Evolutionary conservation across 2,888 invertebrate species (phyloP).

Genomic region (Sturmia bella): DNA sequence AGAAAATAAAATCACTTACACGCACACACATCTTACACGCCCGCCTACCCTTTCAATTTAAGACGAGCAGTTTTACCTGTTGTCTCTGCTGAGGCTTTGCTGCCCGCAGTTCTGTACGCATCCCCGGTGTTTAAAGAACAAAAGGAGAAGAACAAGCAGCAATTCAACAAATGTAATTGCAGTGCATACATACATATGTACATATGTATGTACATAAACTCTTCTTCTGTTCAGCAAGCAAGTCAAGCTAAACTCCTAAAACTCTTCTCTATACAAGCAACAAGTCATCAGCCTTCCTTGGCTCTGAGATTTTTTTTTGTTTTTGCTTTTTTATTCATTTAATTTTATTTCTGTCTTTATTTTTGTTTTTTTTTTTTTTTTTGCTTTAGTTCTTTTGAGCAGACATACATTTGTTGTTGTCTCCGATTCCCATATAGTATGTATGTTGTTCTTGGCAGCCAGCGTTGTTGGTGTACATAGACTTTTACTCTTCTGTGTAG

Average conservation of each 20-base stretch:
- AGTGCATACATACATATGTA: conserved; percentile 69
- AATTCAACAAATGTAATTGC: conserved; percentile 23
- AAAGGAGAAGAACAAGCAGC: conserved; percentile 1
- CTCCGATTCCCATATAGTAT: conserved; percentile 55
- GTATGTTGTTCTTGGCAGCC: conserved; percentile 34
- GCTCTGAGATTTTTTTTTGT: conserved; percentile 70
- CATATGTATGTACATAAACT: conserved; percentile 68
- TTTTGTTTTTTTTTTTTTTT: conserved; percentile 22
- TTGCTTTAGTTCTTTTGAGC: not conserved
- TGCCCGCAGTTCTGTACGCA: conserved; percentile 50
- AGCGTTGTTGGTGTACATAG: conserved; percentile 18
- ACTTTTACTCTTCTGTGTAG: conserved; percentile 51
- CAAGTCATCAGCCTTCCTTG: conserved; percentile 74
- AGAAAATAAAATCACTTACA: conserved; percentile 43
- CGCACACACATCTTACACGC: conserved; percentile 54
- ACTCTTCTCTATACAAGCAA: conserved; percentile 53
- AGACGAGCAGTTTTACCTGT: conserved; percentile 53
- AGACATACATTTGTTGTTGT: conserved; percentile 45
- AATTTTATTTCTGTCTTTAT: conserved; percentile 27
- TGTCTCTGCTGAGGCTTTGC: conserved; percentile 21
- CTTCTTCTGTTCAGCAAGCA: conserved; percentile 64
- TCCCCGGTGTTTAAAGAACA: conserved; percentile 53
- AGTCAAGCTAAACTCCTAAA: conserved; percentile 58
- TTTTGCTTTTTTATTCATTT: conserved; percentile 27
- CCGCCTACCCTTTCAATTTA: conserved; percentile 63